Base-by-base conservation (phyloP, 2,797 vertebrate species). In the Acipenser ruthenus region DNA sequence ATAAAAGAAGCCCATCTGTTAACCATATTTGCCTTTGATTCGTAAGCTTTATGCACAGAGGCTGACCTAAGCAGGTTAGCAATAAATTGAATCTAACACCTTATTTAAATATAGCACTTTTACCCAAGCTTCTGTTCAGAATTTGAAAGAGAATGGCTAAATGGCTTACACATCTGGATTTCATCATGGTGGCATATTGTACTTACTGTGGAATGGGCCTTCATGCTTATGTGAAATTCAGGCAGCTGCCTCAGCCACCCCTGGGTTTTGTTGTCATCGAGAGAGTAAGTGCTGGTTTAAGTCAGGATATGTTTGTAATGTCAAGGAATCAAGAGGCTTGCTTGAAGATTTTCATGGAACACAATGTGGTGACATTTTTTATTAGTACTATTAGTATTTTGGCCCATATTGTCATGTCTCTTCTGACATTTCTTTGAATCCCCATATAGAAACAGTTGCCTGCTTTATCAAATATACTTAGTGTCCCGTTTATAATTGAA, bases 121-220 rank as follows among this genome's bases (percentile, higher is more conserved):
- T 74, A 80, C 82, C 80, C 77, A 63, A 72, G 77, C 80, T 87
- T 83, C 81, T 84, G 85, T 84, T 87, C 78, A 70, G 78, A 64
- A 76, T 81, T 72, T 64, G 77, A 70, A 48, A 83, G 78, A 80
- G 84, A 79, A 82, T 78, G 76, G 84, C 71, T 18, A 72, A 80
- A 77, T 80, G 80, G 76, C 75, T 79, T 74, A 70, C 80, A 80
- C 82, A 86, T 83, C 84, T 88, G 86, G 84, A 83, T 81, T 79
- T 64, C 66, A 83, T 87, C 84, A 86, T 0, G 63, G 74, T 75
- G 69, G 78, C 72, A 63, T 74, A 75, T 66, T 68, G 78, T 80
- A 79, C 82, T 85, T 77, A 77, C 68, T 80, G 83, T 77, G 81
- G 79, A 72, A 70, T 78, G 78, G 73, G 63, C 74, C 76, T 72